phyloP scores from a whole-genome alignment of 2,888 invertebrate genomes.

The Drosophila cracens region DNA sequence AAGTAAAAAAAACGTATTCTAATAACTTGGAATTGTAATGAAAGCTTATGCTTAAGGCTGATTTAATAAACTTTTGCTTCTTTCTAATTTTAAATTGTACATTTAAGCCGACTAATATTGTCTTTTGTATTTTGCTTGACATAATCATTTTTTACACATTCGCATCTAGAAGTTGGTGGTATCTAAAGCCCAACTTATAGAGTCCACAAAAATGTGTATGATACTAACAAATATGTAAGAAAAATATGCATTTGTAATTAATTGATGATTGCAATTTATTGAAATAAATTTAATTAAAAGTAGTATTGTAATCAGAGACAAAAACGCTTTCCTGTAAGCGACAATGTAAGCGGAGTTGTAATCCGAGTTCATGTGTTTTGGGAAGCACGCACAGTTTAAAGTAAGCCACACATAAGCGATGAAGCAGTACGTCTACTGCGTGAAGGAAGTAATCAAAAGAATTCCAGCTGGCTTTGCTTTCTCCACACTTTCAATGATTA shows the following conservation, averaged over 20 bases:
- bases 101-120: not conserved
- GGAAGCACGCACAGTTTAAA: not conserved
- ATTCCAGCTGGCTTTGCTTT: not conserved
- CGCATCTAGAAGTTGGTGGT: not conserved
- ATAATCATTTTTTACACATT: not conserved
- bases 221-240: not conserved
- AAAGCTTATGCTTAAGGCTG: not conserved
- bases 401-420: not conserved
- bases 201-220: not conserved
- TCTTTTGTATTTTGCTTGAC: not conserved
- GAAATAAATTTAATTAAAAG: not conserved
- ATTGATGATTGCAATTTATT: not conserved
- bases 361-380: not conserved
- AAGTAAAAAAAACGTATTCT: not conserved
- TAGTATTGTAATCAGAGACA: not conserved
- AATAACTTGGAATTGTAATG: not conserved
- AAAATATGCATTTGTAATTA: too few relatives aligned
- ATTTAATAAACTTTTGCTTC: not conserved
- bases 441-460: not conserved
- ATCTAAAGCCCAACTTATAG: not conserved
- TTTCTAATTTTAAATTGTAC: not conserved
- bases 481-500: slow-evolving; percentile 11
- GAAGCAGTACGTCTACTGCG: not conserved
- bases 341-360: not conserved
- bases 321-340: not conserved